Evolutionary conservation across 1,140 invertebrate genomes (phyloP), one percentile per base, ranked within the genome.

Genomic region (Brachionus sp.): DNA sequence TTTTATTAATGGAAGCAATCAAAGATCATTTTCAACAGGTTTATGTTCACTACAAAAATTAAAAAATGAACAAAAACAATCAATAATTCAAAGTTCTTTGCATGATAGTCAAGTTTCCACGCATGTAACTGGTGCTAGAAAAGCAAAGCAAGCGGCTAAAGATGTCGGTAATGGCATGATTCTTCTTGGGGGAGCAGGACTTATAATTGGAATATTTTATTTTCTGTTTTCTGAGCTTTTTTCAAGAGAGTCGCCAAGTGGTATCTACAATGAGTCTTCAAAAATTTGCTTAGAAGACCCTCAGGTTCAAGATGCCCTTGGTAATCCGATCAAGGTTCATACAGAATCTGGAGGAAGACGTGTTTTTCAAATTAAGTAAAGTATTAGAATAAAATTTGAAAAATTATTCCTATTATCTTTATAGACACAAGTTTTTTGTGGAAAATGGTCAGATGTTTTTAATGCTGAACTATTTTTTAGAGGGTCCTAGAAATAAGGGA

Each of bases 241-340:
- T 53, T 82, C 80, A 7, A 25, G 80, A 44, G 80, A 82, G 53
- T 62, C 62, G 9, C 80, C 80, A 0, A 82, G 57, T 53, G 80
- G 80, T 12, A 82, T 82, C 50, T 82, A 82, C 19, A 37, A 62
- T 19, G 80, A 82, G 50, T 66, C 62, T 0, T 82, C 80, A 29
- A 82, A 82, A 82, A 42, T 82, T 42, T 82, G 80, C 6, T 3
- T 82, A 1, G 13, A 50, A 44, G 25, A 82, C 53, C 12, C 42
- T 13, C 0, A 82, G 16, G 37, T 82, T 33, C 80, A 82, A 50
- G 80, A 82, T n/a, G 80, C 80, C 6, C 33, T 82, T n/a, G 80
- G 80, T 19, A 7, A 39, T 33, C 80, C 80, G 35, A 82, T 82
- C 19, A 66, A 66, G 35, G 80, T 66, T 29, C 23, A 16, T 37